Conservation (phyloP, 2,113 vertebrate genomes). For the Sphaerodactylus townsendi region DNA sequence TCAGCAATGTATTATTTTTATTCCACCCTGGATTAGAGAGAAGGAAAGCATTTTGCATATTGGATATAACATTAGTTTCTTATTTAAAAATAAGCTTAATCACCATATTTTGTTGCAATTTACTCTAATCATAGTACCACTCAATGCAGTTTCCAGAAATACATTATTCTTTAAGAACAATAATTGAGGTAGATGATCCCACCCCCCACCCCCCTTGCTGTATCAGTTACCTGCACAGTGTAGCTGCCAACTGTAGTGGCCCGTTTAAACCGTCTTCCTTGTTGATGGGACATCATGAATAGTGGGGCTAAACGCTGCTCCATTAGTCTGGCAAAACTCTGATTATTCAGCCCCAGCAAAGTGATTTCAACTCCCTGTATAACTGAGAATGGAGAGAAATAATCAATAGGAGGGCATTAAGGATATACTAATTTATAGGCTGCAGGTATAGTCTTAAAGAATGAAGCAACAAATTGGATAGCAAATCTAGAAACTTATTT, state of each 20-base stretch:
- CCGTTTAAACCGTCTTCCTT: slow-evolving; percentile 85
- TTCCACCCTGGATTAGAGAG: background rate
- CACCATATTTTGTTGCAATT: background rate
- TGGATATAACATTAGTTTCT: background rate
- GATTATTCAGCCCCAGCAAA: slow-evolving; percentile 89
- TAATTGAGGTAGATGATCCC: background rate
- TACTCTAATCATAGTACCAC: background rate
- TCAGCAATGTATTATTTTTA: no score
- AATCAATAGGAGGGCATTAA: background rate
- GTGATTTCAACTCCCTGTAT: slow-evolving; percentile 93
- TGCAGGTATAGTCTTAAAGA: background rate
- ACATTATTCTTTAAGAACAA: background rate
- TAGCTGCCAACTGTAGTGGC: slow-evolving; percentile 91
- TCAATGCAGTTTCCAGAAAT: background rate
- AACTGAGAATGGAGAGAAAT: slow-evolving; percentile 73
- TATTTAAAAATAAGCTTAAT: background rate
- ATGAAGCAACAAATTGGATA: background rate
- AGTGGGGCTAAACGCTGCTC: slow-evolving; percentile 94
- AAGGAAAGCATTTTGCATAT: background rate
- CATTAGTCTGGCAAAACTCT: slow-evolving; percentile 96
- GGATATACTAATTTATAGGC: rapidly evolving
- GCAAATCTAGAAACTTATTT: background rate
- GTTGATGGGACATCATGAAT: slow-evolving; percentile 91
- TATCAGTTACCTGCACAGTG: slow-evolving; percentile 87
- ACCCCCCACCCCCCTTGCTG: rapidly evolving